phyloP scores from a whole-genome alignment of 2,888 invertebrate genomes.

The Agrilus biguttatus region DNA sequence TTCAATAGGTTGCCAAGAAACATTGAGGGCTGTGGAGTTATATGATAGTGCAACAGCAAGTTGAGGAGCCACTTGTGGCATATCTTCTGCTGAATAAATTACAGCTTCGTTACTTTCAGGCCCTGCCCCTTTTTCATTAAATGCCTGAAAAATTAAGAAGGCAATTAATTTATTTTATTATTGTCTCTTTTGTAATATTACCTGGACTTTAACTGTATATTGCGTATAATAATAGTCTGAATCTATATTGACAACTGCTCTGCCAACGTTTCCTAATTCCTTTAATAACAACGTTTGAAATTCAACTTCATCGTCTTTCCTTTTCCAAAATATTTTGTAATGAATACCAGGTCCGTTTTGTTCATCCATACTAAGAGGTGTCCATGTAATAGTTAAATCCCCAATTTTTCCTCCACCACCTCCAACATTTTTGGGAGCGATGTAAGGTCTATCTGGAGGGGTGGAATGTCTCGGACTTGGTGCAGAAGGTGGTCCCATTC shows the following conservation, averaged over 20 bases:
- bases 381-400: slow-evolving; percentile 84
- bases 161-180: neutral
- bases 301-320: slow-evolving; percentile 55
- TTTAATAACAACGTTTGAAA: slow-evolving; percentile 59
- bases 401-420: slow-evolving; percentile 96
- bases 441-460: slow-evolving; percentile 61
- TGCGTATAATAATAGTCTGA: slow-evolving; percentile 63
- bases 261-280: slow-evolving; percentile 60
- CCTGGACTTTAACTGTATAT: slow-evolving; percentile 75
- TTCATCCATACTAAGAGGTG: slow-evolving; percentile 56
- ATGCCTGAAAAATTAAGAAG: slow-evolving; percentile 31
- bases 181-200: slow-evolving; percentile 12
- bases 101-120: slow-evolving; percentile 62
- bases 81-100: slow-evolving; percentile 79
- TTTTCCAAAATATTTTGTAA: slow-evolving; percentile 82
- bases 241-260: slow-evolving; percentile 63
- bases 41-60: slow-evolving; percentile 61
- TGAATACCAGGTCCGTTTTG: slow-evolving; percentile 83
- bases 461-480: slow-evolving; percentile 82
- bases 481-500: slow-evolving; percentile 65
- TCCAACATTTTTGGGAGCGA: slow-evolving; percentile 63
- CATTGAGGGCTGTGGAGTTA: slow-evolving; percentile 86
- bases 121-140: slow-evolving; percentile 68
- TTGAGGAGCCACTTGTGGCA: slow-evolving; percentile 84
- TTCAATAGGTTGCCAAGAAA: slow-evolving; percentile 80